Evolutionary conservation across 2,888 invertebrate species (phyloP), one percentile per base, ranked within the genome.

Genomic region (Cerceris rybyensis): DNA sequence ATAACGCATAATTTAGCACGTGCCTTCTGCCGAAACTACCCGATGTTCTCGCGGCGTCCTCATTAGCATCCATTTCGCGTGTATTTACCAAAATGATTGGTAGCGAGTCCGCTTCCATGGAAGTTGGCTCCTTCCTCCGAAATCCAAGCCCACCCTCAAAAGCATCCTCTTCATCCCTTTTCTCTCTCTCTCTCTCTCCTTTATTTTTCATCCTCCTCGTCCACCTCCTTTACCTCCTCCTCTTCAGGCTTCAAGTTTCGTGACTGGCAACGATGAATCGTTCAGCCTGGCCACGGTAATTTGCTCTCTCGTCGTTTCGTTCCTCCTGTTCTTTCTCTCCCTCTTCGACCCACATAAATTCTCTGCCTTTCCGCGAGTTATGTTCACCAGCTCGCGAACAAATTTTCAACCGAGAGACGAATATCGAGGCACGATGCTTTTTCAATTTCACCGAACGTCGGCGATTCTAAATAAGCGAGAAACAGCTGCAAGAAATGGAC

Each of bases 81-180:
- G 81, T 83, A 82, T 85, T 86, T 85, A 76, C 75, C 70, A 13
- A 72, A 81, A 81, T 82, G 78, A 86, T 82, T 84, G 84, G 78
- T 49, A 28, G 28, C 28, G 28, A 28, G 28, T 28, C 28, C 28
- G 28, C 28, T 28, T 28, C 28, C 28, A 4, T 28, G 28, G 28
- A 28, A 28, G 28, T 28, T 28, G 28, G 28, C 28, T 4, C 28
- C 28, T 4, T 28, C 4, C 28, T 4, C 4, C 28, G 28, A 28
- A 28, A 28, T 28, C 28, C 28, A 28, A 28, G 28, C 28, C 28
- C 28, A 28, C 28, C 28, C 28, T 28, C 28, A 28, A 28, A 28
- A 28, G 2, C 28, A 28, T 4, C 28, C 28, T 28, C 28, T 4
- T 28, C 28, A 4, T 28, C 28, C 28, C 28, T 28, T 28, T 28